Percentiles rank a stretch among this genome's conserved stretches.
These are phyloP conservation scores for Chrysomallon squamiferum DNA, from an alignment of 1,140 invertebrate genomes.

Conservation along the genomic window DNA sequence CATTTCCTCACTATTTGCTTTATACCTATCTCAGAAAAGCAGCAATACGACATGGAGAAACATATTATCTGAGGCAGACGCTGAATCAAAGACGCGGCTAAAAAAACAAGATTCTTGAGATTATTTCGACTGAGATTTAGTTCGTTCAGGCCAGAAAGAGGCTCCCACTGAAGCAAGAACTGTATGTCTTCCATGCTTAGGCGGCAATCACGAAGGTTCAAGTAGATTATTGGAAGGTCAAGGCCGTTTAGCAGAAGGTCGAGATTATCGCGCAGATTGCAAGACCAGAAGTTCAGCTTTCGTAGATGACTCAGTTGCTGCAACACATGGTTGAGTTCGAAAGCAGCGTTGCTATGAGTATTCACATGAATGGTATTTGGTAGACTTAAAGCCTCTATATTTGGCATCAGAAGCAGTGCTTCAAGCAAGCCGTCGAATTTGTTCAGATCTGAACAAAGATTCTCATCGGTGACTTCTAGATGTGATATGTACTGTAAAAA, in stretches of 20 bases:
- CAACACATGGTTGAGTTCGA: conserved; percentile 29
- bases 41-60: conserved; percentile 51
- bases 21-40: conserved; percentile 27
- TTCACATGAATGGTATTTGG: conserved; percentile 46
- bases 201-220: conserved; percentile 52
- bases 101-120: conserved; percentile 20
- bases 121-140: conserved; percentile 55
- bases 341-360: conserved; percentile 18
- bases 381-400: conserved; percentile 43
- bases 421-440: conserved; percentile 34
- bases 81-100: conserved; percentile 25
- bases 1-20: conserved; percentile 28
- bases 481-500: conserved; percentile 47
- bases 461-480: conserved; percentile 42
- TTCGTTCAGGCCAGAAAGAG: conserved; percentile 33
- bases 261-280: conserved; percentile 39
- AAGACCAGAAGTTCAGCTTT: conserved; percentile 46
- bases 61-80: conserved; percentile 40
- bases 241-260: conserved; percentile 26
- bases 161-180: conserved; percentile 39
- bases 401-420: conserved; percentile 31
- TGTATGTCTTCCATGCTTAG: conserved; percentile 37
- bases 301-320: conserved; percentile 27
- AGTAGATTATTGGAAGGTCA: conserved; percentile 24
- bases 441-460: conserved; percentile 31